These are phyloP conservation scores for Hirtodrosophila confusa DNA, from an alignment of 2,888 invertebrate genomes.

Conservation along the genomic window DNA sequence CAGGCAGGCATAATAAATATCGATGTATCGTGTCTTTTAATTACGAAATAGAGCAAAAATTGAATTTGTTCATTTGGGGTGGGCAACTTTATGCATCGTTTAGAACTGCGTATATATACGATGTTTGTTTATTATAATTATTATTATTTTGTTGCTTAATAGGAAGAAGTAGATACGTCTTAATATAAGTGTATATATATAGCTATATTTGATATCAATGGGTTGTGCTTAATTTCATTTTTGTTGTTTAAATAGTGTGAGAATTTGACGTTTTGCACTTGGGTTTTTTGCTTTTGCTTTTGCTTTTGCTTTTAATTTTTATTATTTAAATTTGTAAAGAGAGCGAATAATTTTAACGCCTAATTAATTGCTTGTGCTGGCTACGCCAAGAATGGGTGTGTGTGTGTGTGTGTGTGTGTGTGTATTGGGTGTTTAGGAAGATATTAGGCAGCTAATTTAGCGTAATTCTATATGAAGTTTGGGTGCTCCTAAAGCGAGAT, in stretches of 20 bases:
- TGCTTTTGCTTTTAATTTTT: conserved; percentile 9
- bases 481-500: conserved; percentile 62
- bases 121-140: conserved; percentile 15
- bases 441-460: conserved; percentile 34
- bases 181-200: conserved; percentile 54
- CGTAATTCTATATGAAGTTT: conserved; percentile 56
- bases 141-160: conserved; percentile 57
- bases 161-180: conserved; percentile 76
- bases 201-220: conserved; percentile 73
- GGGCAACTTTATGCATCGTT: conserved; percentile 54
- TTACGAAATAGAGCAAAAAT: conserved; percentile 34
- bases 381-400: conserved; percentile 64
- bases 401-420: conserved; percentile 16
- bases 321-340: conserved; percentile 27
- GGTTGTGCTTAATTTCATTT: conserved; percentile 59
- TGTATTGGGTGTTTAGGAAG: neutral
- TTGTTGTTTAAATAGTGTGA: conserved; percentile 38
- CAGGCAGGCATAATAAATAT: conserved; percentile 3
- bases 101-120: conserved; percentile 53
- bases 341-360: conserved; percentile 56
- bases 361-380: conserved; percentile 78
- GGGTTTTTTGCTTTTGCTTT: conserved; percentile 4
- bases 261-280: conserved; percentile 25
- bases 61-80: conserved; percentile 45
- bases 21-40: conserved; percentile 13